phyloP scores from a whole-genome alignment of 2,113 vertebrate species.

The mouse (Mus musculus) region GRCm39 chr9:87635001-87635500 shows the following conservation, averaged over 20 bases:
- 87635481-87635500: background rate
- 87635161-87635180: background rate
- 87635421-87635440: too few relatives aligned
- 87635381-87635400: background rate
- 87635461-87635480: too few relatives aligned
- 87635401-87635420: too few relatives aligned
- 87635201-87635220: slow-evolving; percentile 30
- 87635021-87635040: background rate
- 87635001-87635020: slow-evolving; percentile 39
- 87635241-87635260: background rate
- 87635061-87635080: background rate
- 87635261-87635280: background rate
- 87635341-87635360: slow-evolving; percentile 39
- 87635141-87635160: background rate
- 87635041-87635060: background rate
- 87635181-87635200: background rate
- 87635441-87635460: fast-evolving
- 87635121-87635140: background rate
- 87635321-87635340: slow-evolving; percentile 40
- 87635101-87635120: background rate
- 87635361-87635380: background rate
- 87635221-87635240: background rate
- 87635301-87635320: background rate
- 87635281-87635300: background rate
- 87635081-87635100: slow-evolving; percentile 46